A percentile compares a stretch with the other conserved stretches of the same genome.
Evolutionary conservation across 2,113 vertebrate species (phyloP).

Genomic region (Salvelinus namaycush): DNA sequence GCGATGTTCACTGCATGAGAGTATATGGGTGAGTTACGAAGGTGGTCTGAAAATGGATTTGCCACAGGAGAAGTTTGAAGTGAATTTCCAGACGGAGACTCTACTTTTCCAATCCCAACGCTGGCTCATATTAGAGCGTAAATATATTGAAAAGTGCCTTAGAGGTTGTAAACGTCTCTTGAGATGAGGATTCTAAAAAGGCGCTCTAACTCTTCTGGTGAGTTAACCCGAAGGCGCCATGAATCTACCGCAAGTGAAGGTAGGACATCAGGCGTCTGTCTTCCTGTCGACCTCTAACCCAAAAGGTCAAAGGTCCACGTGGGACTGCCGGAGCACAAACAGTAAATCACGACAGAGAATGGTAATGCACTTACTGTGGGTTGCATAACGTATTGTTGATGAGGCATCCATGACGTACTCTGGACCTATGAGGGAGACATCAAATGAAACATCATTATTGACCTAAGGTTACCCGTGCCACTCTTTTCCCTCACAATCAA

Average conservation of each 20-base stretch:
- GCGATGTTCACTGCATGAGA: conserved; percentile 5
- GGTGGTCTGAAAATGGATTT: conserved; percentile 36
- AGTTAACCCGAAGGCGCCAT: too few species aligned
- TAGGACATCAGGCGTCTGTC: too few species aligned
- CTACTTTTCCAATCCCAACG: conserved; percentile 12
- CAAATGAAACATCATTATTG: conserved; percentile 9
- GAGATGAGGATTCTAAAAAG: conserved; percentile 19
- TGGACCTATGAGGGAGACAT: conserved; percentile 83
- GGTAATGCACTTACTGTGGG: conserved; percentile 89
- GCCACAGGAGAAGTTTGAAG: conserved; percentile 23
- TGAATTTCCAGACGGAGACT: conserved; percentile 23
- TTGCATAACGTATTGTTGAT: conserved; percentile 99
- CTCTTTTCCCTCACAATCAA: too few species aligned
- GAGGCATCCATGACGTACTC: conserved; percentile 99
- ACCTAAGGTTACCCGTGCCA: too few species aligned
- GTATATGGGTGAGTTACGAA: not conserved
- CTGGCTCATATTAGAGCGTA: not conserved
- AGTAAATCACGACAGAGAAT: not conserved
- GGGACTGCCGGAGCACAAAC: too few species aligned
- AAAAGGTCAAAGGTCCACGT: too few species aligned
- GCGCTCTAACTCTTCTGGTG: not conserved
- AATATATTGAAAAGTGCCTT: conserved; percentile 18
- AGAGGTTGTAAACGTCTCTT: conserved; percentile 21
- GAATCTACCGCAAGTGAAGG: too few species aligned
- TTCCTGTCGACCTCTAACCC: too few species aligned